Percentiles rank a stretch among this genome's conserved stretches.
These are phyloP conservation scores for Brachyhypopomus occidentalis DNA, from an alignment of 2,113 vertebrate genomes.

Conservation along the genomic window DNA sequence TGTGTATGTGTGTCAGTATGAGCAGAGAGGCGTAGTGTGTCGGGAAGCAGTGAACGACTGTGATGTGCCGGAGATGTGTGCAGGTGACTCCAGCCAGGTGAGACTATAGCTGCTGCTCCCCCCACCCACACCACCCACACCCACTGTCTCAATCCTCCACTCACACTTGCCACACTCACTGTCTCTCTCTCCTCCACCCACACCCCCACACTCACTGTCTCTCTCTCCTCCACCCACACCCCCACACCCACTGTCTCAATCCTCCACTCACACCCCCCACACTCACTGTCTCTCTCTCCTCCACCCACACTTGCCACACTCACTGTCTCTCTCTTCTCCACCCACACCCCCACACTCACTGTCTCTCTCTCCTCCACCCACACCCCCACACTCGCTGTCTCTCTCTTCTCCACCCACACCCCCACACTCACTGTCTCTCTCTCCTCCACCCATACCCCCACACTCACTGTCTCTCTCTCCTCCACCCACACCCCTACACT, in stretches of 20 bases:
- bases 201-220: slow-evolving; percentile 85
- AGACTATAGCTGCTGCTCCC: background rate
- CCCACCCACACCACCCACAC: slow-evolving; percentile 76
- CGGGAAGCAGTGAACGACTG: slow-evolving; percentile 90
- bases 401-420: slow-evolving; percentile 77
- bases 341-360: slow-evolving; percentile 93
- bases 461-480: slow-evolving; percentile 73
- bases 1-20: slow-evolving; percentile 77
- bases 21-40: slow-evolving; percentile 85
- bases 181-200: slow-evolving; percentile 74
- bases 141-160: slow-evolving; percentile 61
- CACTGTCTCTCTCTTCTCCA: slow-evolving; percentile 65
- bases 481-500: slow-evolving; percentile 92
- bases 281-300: slow-evolving; percentile 73
- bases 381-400: slow-evolving; percentile 88
- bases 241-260: slow-evolving; percentile 7
- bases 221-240: background rate
- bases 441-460: slow-evolving; percentile 85
- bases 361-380: slow-evolving; percentile 64
- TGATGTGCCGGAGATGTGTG: slow-evolving; percentile 90
- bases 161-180: background rate
- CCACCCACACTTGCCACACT: slow-evolving; percentile 88
- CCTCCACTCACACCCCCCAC: slow-evolving; percentile 82
- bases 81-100: slow-evolving; percentile 95
- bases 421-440: slow-evolving; percentile 81